These are phyloP conservation scores for Apostichopus japonicus DNA, from an alignment of 35 echinoderm and acorn worm genomes.

Conservation along the genomic window DNA sequence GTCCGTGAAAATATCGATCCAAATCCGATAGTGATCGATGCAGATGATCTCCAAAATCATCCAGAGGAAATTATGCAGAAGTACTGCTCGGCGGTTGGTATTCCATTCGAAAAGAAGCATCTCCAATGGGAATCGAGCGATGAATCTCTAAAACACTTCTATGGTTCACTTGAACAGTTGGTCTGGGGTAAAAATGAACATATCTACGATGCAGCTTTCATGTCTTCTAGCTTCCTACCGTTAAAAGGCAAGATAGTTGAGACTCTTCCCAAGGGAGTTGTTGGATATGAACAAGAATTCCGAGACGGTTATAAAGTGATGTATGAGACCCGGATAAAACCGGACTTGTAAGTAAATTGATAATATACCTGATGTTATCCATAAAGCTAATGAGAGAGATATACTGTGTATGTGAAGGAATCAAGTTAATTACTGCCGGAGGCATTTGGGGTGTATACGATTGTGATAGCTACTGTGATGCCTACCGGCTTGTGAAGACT, in stretches of 20 bases:
- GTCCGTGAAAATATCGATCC: constrained; percentile 44
- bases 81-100: constrained; percentile 52
- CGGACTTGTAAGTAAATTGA: neutral
- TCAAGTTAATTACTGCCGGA: no score
- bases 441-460: no score
- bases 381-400: no score
- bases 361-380: no score
- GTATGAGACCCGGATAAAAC: constrained; percentile 12
- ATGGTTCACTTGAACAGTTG: constrained; percentile 20
- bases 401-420: no score
- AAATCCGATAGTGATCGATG: constrained; percentile 50
- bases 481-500: no score
- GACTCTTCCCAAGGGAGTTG: neutral
- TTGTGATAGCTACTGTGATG: no score
- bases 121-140: constrained; percentile 57
- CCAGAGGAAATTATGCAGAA: constrained; percentile 50
- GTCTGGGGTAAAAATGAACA: constrained; percentile 35
- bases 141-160: constrained; percentile 10
- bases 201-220: constrained; percentile 17
- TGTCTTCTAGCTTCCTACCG: constrained; percentile 23
- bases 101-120: constrained; percentile 52
- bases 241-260: neutral
- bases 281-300: constrained; percentile 14
- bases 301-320: constrained; percentile 5
- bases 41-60: neutral